Evolutionary conservation across 1,140 invertebrate genomes (phyloP).

Genomic region (Metopolophium dirhodum): DNA sequence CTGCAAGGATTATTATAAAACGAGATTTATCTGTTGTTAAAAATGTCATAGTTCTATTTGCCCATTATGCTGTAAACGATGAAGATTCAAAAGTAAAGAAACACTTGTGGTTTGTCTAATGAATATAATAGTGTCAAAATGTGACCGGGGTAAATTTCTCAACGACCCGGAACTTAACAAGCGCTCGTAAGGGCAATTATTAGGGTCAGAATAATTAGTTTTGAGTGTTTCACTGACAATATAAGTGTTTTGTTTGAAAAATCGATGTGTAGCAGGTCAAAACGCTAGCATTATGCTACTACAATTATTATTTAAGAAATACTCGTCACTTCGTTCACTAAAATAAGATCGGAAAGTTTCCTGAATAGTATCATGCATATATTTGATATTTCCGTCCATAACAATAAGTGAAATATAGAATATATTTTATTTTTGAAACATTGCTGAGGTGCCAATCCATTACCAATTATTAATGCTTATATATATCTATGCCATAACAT

Average conservation of each 20-base stretch:
- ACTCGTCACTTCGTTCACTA: not conserved
- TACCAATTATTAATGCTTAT: too few species aligned
- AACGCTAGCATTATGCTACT: not conserved
- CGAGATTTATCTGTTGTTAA: not conserved
- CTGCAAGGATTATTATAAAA: not conserved
- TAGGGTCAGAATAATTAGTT: conserved; percentile 25
- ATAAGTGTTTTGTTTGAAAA: conserved; percentile 24
- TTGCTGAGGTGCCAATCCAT: too few species aligned
- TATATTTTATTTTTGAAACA: too few species aligned
- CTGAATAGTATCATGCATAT: not conserved
- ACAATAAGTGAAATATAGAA: too few species aligned
- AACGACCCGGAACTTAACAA: not conserved
- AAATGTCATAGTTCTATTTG: not conserved
- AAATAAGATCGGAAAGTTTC: not conserved
- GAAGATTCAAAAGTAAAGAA: conserved; percentile 26
- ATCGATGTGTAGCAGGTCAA: conserved; percentile 19
- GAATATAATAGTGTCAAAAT: conserved; percentile 30
- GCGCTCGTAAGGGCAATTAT: conserved; percentile 20
- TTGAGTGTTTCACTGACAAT: conserved; percentile 26
- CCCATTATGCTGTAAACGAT: not conserved
- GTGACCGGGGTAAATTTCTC: conserved; percentile 19
- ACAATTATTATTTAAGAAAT: not conserved
- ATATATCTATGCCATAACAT: too few species aligned
- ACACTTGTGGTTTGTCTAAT: conserved; percentile 26
- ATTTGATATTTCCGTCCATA: not conserved